Evolutionary conservation across 2,113 vertebrate genomes (phyloP), one percentile per base, ranked within the genome.

Genomic region (Pseudorhombus dupliciocellatus): DNA sequence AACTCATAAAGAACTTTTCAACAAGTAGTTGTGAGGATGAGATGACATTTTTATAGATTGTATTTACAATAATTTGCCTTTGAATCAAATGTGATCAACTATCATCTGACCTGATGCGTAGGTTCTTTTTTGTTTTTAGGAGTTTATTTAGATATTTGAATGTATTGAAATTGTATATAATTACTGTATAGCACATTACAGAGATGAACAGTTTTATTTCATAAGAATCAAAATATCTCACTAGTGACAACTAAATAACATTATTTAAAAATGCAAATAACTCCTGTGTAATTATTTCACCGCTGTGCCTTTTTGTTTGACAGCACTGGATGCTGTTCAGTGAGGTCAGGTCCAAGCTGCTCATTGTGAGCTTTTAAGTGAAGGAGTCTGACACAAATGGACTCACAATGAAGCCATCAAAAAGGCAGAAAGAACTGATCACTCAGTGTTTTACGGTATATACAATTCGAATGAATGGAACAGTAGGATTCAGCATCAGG

Each of bases 321-420:
- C 30, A 56, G 22, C 56, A 21, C 9, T 37, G 31, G 16, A 26
- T 37, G 71, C 66, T 54, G 25, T 30, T 75, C 57, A 55, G 16
- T 66, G 10, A 15, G 51, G 58, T 80, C 71, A 73, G 70, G 34
- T 73, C 34, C 54, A 66, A 65, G 34, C 55, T 53, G 52, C 64
- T 68, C 70, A 82, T 80, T 65, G 31, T 0, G 14, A 31, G 75
- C 77, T 83, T 87, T 81, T 81, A 80, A 70, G 48, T 54, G 62
- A 70, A 66, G 25, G 20, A 44, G 10, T 54, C 3, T 4, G 61
- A 72, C 56, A 31, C 25, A 70, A 79, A 74, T 52, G 42, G 55
- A 70, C 24, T 50, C 30, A 66, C 40, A 44, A 65, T 69, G 28
- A 80, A 66, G 6, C 37, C 30, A 22, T 7, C 8, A 16, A 42